phyloP scores from a whole-genome alignment of 1,140 invertebrate species.

The Parasteatoda tepidariorum region DNA sequence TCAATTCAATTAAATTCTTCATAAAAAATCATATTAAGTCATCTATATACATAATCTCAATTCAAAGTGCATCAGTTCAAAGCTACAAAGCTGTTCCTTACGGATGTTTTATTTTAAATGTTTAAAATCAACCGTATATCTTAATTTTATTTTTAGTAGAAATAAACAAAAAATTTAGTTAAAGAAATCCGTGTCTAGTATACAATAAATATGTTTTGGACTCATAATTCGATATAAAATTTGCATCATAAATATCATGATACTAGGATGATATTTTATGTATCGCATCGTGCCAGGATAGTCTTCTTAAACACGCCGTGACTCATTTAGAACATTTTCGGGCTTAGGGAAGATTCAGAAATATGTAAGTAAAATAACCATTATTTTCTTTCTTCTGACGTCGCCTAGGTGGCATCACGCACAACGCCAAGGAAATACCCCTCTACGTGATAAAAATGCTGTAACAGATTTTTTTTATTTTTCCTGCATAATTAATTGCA shows the following conservation, averaged over 20 bases:
- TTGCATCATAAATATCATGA: constrained; percentile 35
- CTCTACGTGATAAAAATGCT: constrained; percentile 47
- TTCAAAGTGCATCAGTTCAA: too few species aligned
- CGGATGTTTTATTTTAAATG: too few species aligned
- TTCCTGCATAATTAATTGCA: constrained; percentile 46
- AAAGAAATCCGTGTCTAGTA: too few species aligned
- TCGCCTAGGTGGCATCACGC: background rate
- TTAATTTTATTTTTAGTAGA: too few species aligned
- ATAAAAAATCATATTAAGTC: too few species aligned
- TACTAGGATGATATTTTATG: constrained; percentile 37
- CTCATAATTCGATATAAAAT: background rate
- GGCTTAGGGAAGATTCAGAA: constrained; percentile 3
- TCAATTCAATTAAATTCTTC: too few species aligned
- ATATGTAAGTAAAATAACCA: constrained; percentile 44
- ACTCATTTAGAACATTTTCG: constrained; percentile 30
- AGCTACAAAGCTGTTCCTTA: too few species aligned
- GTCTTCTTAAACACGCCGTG: constrained; percentile 49
- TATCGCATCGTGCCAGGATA: constrained; percentile 22
- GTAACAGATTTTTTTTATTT: constrained; percentile 41
- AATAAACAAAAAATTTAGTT: too few species aligned
- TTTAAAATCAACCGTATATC: too few species aligned
- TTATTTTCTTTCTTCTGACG: constrained; percentile 22
- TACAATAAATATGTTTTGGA: background rate
- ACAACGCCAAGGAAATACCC: background rate
- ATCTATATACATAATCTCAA: too few species aligned